Conservation (phyloP, 2,797 vertebrate genomes). For the Pipistrellus kuhlii region DNA sequence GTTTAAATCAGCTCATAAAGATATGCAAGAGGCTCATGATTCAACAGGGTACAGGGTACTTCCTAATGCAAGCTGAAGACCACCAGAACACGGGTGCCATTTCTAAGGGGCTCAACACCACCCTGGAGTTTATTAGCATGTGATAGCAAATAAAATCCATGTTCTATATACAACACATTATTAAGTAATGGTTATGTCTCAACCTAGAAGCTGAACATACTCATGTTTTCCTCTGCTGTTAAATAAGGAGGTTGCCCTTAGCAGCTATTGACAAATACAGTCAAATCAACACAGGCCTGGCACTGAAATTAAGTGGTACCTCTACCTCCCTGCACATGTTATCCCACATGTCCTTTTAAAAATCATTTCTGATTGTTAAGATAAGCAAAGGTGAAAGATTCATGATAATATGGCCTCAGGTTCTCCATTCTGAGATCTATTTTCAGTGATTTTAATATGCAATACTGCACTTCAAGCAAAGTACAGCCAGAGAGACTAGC, state of each 20-base stretch:
- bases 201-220: neutral
- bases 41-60: no score
- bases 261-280: neutral
- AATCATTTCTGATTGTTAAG: slow-evolving; percentile 78
- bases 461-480: slow-evolving; percentile 22
- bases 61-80: neutral
- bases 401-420: slow-evolving; percentile 65
- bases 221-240: neutral
- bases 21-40: neutral
- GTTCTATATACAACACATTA: neutral
- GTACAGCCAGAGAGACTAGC: slow-evolving; percentile 75
- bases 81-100: neutral
- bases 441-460: slow-evolving; percentile 75
- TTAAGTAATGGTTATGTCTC: slow-evolving; percentile 46
- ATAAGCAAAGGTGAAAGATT: slow-evolving; percentile 82
- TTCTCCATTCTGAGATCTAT: slow-evolving; percentile 73
- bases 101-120: neutral
- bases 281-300: neutral
- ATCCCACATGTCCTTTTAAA: slow-evolving; percentile 51
- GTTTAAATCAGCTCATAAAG: neutral
- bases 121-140: neutral
- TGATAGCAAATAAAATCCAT: neutral
- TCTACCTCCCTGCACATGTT: neutral
- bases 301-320: slow-evolving; percentile 4
- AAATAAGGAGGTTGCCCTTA: neutral